Conservation (phyloP, 2,797 vertebrate genomes). For the Eptatretus atami region DNA sequence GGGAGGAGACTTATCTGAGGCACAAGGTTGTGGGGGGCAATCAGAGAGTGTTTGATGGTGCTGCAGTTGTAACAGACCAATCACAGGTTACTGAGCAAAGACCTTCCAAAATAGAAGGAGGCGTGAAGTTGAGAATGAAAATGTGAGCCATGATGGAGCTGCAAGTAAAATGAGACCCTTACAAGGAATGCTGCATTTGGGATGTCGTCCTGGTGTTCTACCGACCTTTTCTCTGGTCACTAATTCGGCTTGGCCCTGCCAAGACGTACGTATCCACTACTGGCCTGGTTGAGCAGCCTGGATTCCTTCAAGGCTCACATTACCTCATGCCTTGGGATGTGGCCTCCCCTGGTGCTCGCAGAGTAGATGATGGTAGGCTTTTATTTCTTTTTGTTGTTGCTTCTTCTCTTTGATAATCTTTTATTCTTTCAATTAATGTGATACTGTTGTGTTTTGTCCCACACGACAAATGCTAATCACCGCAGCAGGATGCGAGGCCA, state of each 20-base stretch:
- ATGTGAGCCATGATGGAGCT: no score
- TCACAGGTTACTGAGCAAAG: neutral
- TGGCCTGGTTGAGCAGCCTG: constrained; percentile 51
- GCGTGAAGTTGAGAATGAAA: neutral
- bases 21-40: neutral
- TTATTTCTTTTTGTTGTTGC: no score
- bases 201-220: constrained; percentile 59
- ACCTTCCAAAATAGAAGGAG: neutral
- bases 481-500: no score
- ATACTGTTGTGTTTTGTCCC: no score
- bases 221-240: constrained; percentile 88
- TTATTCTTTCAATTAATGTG: no score
- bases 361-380: neutral
- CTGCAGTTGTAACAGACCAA: neutral
- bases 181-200: constrained; percentile 76
- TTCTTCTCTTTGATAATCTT: no score
- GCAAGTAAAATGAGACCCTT: constrained; percentile 19
- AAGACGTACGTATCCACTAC: constrained; percentile 78
- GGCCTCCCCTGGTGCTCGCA: neutral
- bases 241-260: constrained; percentile 65
- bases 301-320: constrained; percentile 63
- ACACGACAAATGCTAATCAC: no score
- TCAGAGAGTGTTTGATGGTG: neutral
- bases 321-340: constrained; percentile 90
- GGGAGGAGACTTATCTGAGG: neutral